Percentiles rank a stretch among this genome's conserved stretches.
These are phyloP conservation scores for Ellobius talpinus DNA, from an alignment of 2,113 vertebrate species.

Conservation along the genomic window DNA sequence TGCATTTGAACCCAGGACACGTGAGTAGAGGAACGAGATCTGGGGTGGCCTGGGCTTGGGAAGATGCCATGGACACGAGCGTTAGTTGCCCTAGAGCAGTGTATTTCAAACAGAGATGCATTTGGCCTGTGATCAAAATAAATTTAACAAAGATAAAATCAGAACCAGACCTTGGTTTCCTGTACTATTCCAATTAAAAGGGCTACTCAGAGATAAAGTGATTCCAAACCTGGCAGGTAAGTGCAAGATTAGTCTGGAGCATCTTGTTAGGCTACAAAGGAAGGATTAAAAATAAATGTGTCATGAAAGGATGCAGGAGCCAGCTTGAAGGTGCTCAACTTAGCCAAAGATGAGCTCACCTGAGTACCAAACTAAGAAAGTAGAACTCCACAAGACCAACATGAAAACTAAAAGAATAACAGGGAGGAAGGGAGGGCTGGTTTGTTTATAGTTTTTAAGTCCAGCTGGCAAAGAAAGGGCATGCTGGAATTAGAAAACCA, in stretches of 20 bases:
- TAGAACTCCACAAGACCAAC: neutral
- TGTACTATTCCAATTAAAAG: neutral
- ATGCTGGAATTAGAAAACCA: neutral
- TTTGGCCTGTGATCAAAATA: neutral
- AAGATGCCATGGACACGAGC: neutral
- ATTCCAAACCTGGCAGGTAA: neutral
- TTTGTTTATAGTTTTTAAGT: neutral
- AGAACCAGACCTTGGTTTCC: neutral
- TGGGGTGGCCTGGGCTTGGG: neutral
- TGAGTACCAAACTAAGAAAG: constrained; percentile 15
- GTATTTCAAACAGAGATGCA: neutral
- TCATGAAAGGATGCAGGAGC: neutral
- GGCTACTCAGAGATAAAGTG: neutral
- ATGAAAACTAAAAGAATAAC: neutral
- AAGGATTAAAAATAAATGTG: neutral
- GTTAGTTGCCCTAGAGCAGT: neutral
- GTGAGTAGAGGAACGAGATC: neutral
- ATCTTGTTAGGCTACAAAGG: neutral
- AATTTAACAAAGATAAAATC: constrained; percentile 25
- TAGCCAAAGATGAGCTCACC: neutral
- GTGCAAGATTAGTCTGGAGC: neutral
- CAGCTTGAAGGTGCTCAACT: neutral
- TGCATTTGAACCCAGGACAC: neutral
- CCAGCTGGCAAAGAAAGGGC: neutral
- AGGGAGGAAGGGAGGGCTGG: neutral